These are phyloP conservation scores for Apis dorsata DNA, from an alignment of 1,140 invertebrate genomes.

Conservation along the genomic window DNA sequence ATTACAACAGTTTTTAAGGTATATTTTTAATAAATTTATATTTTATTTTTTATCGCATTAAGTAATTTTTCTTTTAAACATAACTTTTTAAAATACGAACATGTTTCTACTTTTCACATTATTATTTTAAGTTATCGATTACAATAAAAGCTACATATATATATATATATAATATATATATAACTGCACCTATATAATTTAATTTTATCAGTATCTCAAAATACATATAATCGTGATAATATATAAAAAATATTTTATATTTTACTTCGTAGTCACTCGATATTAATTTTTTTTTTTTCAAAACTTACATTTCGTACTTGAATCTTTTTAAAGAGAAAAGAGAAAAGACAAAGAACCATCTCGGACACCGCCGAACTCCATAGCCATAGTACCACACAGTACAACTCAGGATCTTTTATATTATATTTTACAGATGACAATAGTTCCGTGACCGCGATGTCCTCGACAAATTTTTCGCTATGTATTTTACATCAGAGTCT, in stretches of 20 bases:
- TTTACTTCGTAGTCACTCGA: neutral
- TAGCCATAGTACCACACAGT: conserved; percentile 81
- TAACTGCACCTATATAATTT: neutral
- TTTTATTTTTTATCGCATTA: neutral
- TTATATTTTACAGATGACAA: conserved; percentile 81
- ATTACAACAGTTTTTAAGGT: neutral
- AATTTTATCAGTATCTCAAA: conserved; percentile 21
- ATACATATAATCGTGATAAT: neutral
- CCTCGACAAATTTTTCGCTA: conserved; percentile 40
- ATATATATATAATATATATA: no score
- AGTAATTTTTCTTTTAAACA: neutral
- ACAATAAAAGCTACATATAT: neutral
- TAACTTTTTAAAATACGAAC: neutral
- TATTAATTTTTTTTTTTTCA: neutral
- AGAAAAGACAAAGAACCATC: conserved; percentile 61
- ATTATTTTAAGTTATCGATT: conserved; percentile 27
- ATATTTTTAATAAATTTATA: neutral
- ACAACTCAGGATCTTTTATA: conserved; percentile 81
- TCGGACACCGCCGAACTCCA: conserved; percentile 74
- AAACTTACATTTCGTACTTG: neutral
- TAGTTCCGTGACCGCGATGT: conserved; percentile 78
- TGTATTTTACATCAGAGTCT: conserved; percentile 11
- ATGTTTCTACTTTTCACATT: neutral
- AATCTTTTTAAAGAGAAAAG: conserved; percentile 14
- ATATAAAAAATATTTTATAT: neutral